Percentiles rank a stretch among this genome's conserved stretches.
Evolutionary conservation across 2,888 invertebrate species (phyloP).

Genomic region (Oscheius sp.): DNA sequence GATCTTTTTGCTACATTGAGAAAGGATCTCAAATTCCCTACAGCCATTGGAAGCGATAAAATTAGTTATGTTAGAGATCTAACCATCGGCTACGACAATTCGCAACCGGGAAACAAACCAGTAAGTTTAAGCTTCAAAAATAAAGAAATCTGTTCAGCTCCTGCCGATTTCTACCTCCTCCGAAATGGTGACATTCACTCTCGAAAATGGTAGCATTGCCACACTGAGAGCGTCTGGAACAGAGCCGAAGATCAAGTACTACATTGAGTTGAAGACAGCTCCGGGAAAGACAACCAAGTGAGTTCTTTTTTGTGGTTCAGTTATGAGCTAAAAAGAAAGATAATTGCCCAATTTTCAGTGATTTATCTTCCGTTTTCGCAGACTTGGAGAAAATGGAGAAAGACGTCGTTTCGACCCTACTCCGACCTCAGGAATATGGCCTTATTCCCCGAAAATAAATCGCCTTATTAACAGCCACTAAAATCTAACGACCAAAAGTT

Average conservation of each 20-base stretch:
- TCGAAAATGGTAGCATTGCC: slow-evolving; percentile 82
- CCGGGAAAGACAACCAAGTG: slow-evolving; percentile 62
- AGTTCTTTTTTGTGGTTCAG: not conserved
- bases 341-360: slow-evolving; percentile 41
- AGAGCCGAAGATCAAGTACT: slow-evolving; percentile 98
- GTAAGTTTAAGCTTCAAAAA: no score
- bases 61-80: slow-evolving; percentile 84
- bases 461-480: no score
- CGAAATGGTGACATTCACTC: slow-evolving; percentile 94
- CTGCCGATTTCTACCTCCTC: slow-evolving; percentile 74
- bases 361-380: slow-evolving; percentile 54
- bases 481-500: no score
- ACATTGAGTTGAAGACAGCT: slow-evolving; percentile 80
- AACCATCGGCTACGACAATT: slow-evolving; percentile 85
- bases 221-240: slow-evolving; percentile 96
- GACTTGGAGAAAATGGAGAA: slow-evolving; percentile 61
- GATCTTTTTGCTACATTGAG: slow-evolving; percentile 60
- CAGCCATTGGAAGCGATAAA: slow-evolving; percentile 71
- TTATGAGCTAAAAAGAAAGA: not conserved
- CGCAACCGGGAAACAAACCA: slow-evolving; percentile 79
- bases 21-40: slow-evolving; percentile 72
- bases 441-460: slow-evolving; percentile 57
- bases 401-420: slow-evolving; percentile 62
- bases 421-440: slow-evolving; percentile 62
- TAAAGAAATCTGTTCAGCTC: slow-evolving; percentile 71